Conservation (phyloP, 2,888 invertebrate genomes). For the Thereva nobilitata region DNA sequence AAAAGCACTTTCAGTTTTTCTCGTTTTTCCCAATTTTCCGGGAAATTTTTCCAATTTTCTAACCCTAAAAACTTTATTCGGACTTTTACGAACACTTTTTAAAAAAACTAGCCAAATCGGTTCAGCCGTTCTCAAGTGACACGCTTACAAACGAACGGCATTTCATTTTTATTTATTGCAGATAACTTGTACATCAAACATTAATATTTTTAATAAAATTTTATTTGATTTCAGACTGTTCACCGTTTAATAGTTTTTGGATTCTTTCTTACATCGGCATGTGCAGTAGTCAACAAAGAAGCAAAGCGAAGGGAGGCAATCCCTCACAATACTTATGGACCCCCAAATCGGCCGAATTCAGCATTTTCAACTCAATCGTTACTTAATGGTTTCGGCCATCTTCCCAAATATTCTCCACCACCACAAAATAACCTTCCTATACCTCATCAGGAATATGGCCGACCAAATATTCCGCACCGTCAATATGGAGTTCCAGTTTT, state of each 20-base stretch:
- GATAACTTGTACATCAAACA: too few relatives aligned
- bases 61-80: too few relatives aligned
- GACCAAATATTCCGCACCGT: constrained; percentile 48
- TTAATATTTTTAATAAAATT: not conserved
- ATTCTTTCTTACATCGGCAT: not conserved
- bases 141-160: too few relatives aligned
- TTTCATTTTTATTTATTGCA: too few relatives aligned
- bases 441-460: constrained; percentile 60
- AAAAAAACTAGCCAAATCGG: too few relatives aligned
- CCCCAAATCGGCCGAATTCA: constrained; percentile 59
- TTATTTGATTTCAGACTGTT: constrained; percentile 46
- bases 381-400: constrained; percentile 63
- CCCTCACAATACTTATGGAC: constrained; percentile 60
- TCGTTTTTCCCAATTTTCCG: too few relatives aligned
- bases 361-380: constrained; percentile 62
- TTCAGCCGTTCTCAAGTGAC: too few relatives aligned
- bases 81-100: too few relatives aligned
- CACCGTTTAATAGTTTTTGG: constrained; percentile 46
- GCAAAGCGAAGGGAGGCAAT: constrained; percentile 51
- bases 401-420: constrained; percentile 58
- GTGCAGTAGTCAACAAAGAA: constrained; percentile 50
- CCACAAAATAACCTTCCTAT: constrained; percentile 59
- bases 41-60: too few relatives aligned
- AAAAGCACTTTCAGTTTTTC: too few relatives aligned
- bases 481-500: constrained; percentile 55